Evolutionary conservation across 2,113 vertebrate genomes (phyloP), one percentile per base, ranked within the genome.

Genomic region (Ifrita kowaldi): DNA sequence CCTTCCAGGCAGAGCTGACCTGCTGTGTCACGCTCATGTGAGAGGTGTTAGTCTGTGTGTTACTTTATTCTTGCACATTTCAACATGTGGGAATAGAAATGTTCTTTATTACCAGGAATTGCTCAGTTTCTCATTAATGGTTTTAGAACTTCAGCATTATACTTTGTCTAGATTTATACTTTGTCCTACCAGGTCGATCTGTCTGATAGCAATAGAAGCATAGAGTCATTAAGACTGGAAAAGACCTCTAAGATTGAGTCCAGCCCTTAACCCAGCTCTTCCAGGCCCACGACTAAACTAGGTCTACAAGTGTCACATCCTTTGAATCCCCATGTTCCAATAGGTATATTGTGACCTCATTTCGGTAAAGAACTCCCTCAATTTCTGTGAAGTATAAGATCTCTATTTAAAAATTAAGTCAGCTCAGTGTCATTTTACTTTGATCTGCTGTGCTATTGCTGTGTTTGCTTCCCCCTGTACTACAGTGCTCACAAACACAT

Each of bases 21-120:
- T 76, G 13, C 74, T 64, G n/a, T 27, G 32, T 59, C 67, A 69
- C 32, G 39, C n/a, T 88, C 46, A 9, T 1, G 6, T 7, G 16
- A 62, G 50, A 13, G 16, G 24, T 23, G 3, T 44, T 30, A 37
- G 8, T 10, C 24, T 14, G 3, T 11, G 24, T 5, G 1, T 15
- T 41, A 5, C 13, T 84, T 82, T 28, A 26, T 33, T 74, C 52
- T 79, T 82, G 56, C 23, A 10, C 3, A 0, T 46, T 55, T 27
- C 50, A 50, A 9, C 4, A 0, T 1, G 4, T 5, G 33, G 44
- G 30, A 78, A 47, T 70, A 9, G 33, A 74, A 70, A 35, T 0
- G 0, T 33, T 46, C 13, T 26, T 35, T 74, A 9, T 84, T 33
- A 55, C 21, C 55, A 57, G 50, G 26, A 75, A 20, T 35, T 75